These are phyloP conservation scores for Nyctibius bracteatus DNA, from an alignment of 2,113 vertebrate genomes.

Conservation along the genomic window DNA sequence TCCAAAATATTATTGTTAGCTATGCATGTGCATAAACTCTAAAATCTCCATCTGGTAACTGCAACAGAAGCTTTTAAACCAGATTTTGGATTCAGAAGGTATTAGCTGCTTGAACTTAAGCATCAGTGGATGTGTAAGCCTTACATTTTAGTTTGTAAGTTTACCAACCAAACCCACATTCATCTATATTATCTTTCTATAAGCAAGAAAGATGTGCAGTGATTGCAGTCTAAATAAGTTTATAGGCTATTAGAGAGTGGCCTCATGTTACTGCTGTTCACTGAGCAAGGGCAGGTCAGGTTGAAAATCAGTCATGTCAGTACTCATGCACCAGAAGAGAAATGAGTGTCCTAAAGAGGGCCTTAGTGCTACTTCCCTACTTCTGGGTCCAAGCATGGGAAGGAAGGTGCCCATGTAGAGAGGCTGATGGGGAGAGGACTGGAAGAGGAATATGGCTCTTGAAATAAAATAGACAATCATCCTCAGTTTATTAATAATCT, in stretches of 20 bases:
- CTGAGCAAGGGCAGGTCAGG: neutral
- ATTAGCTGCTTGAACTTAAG: neutral
- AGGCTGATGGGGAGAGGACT: neutral
- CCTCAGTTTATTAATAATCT: neutral
- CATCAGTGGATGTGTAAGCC: neutral
- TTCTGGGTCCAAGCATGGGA: neutral
- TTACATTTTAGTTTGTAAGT: neutral
- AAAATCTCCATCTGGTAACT: neutral
- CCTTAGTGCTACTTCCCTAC: neutral
- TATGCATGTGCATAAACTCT: neutral
- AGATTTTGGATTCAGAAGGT: neutral
- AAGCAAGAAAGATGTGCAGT: neutral
- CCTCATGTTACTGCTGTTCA: neutral
- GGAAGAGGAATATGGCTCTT: neutral
- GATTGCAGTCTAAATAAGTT: neutral
- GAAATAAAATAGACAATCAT: neutral
- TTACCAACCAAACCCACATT: neutral
- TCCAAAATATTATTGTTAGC: neutral
- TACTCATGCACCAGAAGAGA: neutral
- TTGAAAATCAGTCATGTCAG: neutral
- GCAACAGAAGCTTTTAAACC: neutral
- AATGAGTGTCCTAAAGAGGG: neutral
- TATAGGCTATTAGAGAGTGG: neutral
- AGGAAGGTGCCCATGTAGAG: neutral
- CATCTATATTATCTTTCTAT: neutral